These are phyloP conservation scores for Nysson spinosus DNA, from an alignment of 2,888 invertebrate species.

Conservation along the genomic window DNA sequence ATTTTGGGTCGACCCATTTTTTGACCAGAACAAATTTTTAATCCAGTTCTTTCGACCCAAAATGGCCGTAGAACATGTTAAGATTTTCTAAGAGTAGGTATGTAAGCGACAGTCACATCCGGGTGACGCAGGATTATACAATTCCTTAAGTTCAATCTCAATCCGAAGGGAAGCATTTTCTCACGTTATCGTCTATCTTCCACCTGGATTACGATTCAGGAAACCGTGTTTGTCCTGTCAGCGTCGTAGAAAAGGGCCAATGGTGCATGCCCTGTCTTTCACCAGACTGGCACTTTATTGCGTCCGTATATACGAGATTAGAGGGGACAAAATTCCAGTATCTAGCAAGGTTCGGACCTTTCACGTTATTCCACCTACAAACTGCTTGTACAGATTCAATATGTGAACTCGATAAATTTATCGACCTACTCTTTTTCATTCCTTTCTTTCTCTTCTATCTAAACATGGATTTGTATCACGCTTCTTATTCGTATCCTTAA, in stretches of 20 bases:
- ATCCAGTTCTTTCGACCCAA: too few species aligned
- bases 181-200: constrained; percentile 40
- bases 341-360: constrained; percentile 40
- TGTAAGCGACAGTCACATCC: too few species aligned
- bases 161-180: neutral
- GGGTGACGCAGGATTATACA: constrained; percentile 18
- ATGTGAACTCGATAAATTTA: constrained; percentile 64
- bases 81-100: too few species aligned
- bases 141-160: constrained; percentile 19
- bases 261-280: constrained; percentile 28
- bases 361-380: constrained; percentile 18
- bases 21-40: too few species aligned
- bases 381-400: constrained; percentile 53
- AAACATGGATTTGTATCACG: too few species aligned
- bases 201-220: constrained; percentile 45
- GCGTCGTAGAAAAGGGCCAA: constrained; percentile 13
- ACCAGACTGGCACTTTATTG: constrained; percentile 54
- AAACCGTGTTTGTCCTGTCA: constrained; percentile 36
- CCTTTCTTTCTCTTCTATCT: neutral
- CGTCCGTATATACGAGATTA: constrained; percentile 57
- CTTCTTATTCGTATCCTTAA: too few species aligned
- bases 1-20: too few species aligned
- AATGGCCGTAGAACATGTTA: too few species aligned
- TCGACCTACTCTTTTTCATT: constrained; percentile 29
- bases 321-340: constrained; percentile 48